Conservation (phyloP, 2,888 invertebrate genomes). For the Rugalucina vietnamica region DNA sequence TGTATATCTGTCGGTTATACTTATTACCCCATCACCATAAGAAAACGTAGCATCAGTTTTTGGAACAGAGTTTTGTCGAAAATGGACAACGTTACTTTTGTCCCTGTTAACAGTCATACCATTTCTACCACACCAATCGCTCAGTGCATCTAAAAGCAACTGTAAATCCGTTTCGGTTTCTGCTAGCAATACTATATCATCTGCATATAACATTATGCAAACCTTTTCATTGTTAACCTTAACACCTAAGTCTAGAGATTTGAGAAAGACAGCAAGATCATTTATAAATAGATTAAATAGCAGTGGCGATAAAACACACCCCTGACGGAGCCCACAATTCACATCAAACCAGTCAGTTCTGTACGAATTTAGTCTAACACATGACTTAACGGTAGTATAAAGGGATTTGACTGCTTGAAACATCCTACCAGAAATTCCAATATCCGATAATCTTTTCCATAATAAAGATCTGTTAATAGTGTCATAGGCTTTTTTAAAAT, state of each 20-base stretch:
- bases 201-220: slow-evolving; percentile 9
- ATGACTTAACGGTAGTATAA: not conserved
- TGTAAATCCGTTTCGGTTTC: not conserved
- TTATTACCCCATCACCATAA: no score
- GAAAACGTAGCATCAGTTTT: no score
- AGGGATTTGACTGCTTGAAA: slow-evolving; percentile 8
- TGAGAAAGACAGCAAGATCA: slow-evolving; percentile 17
- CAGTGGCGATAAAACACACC: slow-evolving; percentile 16
- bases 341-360: no score
- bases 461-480: slow-evolving; percentile 18
- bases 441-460: not conserved
- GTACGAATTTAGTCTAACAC: no score
- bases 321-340: slow-evolving; percentile 26
- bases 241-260: no score
- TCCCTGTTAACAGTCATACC: not conserved
- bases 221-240: not conserved
- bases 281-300: slow-evolving; percentile 24
- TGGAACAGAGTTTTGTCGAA: no score
- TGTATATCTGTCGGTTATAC: no score
- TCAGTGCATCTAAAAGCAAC: not conserved
- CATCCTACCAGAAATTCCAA: slow-evolving; percentile 15
- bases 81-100: no score
- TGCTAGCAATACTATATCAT: slow-evolving; percentile 1
- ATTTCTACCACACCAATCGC: slow-evolving; percentile 4
- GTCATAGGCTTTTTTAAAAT: slow-evolving; percentile 37